Evolutionary conservation across 1,140 invertebrate genomes (phyloP).

Genomic region (Sitodiplosis mosellana): DNA sequence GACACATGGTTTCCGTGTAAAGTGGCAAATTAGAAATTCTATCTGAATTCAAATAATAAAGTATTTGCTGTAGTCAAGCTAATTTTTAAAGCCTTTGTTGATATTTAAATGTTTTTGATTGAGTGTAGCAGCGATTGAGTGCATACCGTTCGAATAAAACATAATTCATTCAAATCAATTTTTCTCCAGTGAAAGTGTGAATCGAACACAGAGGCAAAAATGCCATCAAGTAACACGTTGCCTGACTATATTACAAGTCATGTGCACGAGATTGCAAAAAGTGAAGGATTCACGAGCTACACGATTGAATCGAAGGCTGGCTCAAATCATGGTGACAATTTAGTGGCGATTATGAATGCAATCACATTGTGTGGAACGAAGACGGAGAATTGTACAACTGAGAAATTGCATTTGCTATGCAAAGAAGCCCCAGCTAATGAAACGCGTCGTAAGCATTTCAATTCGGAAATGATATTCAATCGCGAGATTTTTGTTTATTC

Average conservation of each 20-base stretch:
- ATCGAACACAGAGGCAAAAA: no score
- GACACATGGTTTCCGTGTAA: no score
- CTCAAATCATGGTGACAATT: not conserved
- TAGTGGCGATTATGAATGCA: not conserved
- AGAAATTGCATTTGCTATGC: not conserved
- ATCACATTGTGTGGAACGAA: not conserved
- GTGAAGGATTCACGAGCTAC: not conserved
- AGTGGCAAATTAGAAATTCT: no score
- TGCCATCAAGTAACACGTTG: no score
- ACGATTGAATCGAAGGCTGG: not conserved
- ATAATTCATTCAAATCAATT: no score
- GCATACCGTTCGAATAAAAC: no score
- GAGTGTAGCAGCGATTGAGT: no score
- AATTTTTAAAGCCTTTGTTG: no score
- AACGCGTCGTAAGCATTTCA: not conserved
- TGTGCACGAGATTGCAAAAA: not conserved
- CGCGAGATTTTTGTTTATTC: constrained; percentile 1
- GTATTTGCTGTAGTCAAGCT: no score
- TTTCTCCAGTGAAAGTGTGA: no score
- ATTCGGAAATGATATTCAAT: not conserved
- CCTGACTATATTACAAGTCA: not conserved
- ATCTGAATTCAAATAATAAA: no score
- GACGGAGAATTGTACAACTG: not conserved
- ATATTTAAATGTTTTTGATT: no score
- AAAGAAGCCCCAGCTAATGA: not conserved